Evolutionary conservation across 2,888 invertebrate species (phyloP), one percentile per base, ranked within the genome.

Genomic region (Galerucella nymphaeae): DNA sequence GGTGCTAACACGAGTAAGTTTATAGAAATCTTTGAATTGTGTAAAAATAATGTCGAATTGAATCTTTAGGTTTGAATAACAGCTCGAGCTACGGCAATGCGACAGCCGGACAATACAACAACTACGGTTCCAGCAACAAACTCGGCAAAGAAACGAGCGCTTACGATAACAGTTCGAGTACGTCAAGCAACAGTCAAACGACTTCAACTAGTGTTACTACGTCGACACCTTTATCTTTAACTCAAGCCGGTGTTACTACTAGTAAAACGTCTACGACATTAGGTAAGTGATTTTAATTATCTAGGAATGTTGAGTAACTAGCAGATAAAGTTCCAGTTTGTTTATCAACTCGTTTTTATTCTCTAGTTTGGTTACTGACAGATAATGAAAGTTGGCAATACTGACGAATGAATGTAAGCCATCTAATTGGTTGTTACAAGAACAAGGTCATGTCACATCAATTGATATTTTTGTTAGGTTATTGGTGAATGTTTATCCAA

Each of bases 191-290:
- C 73, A 82, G 83, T 71, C 82, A 84, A 16, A 82, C 85, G 38
- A 82, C 85, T 30, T 81, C 85, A 20, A 81, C 84, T 55, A 84
- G 82, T 75, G 80, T 82, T 50, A 79, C 85, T 70, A 80, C 84
- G 62, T 76, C 83, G 48, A 74, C 85, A 9, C 78, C 83, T 4
- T 66, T 80, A 50, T 77, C 80, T 18, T 72, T 85, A 38, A 82
- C 83, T 42, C 85, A 84, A 69, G 85, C 85, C 18, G 85, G 84
- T 42, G 76, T 77, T 16, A 81, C 85, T 41, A 84, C 83, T 42
- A 85, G 85, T 63, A 88, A 88, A 82, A 84, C 86, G 8, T 85
- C 86, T n/a, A 85, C 87, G 16, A 85, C 87, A 13, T 78, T 87
- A 83, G 82, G 87, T 88, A 82, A 84, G 85, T 82, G 59, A 57